Conservation (phyloP, 2,113 vertebrate genomes). For the Ictalurus punctatus region DNA sequence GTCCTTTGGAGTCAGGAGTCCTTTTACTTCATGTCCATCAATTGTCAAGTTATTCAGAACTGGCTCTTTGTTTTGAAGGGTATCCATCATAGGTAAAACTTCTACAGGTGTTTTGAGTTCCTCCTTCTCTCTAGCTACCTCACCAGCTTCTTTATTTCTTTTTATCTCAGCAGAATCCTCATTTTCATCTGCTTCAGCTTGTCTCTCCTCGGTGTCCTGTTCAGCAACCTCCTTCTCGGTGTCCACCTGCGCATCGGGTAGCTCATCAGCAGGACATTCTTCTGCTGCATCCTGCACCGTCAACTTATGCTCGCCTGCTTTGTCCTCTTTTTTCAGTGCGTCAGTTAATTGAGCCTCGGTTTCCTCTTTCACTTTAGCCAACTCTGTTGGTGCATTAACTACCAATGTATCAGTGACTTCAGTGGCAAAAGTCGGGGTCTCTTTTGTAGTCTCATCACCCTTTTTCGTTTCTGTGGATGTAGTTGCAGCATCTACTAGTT, state of each 20-base stretch:
- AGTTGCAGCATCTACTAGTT: background rate
- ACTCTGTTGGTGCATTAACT: conserved; percentile 3
- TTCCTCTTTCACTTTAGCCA: background rate
- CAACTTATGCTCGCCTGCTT: background rate
- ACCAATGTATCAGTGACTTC: background rate
- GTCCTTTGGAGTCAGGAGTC: background rate
- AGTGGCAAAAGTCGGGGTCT: conserved; percentile 7
- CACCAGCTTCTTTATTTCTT: background rate
- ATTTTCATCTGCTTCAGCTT: background rate
- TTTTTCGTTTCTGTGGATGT: conserved; percentile 12
- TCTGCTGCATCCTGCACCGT: background rate
- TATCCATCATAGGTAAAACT: background rate
- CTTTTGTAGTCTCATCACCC: background rate
- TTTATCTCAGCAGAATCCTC: background rate
- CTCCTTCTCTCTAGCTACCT: background rate
- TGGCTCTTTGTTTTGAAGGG: background rate
- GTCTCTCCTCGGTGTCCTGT: background rate
- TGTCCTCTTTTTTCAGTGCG: background rate
- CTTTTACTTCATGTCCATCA: background rate
- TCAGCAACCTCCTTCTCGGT: background rate
- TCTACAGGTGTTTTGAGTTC: conserved; percentile 17
- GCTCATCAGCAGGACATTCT: background rate
- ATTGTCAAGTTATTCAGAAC: background rate
- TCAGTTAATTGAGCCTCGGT: background rate
- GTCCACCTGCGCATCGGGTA: background rate